Base-by-base conservation (phyloP, 2,888 invertebrate species). In the Diarsia dahlii region DNA sequence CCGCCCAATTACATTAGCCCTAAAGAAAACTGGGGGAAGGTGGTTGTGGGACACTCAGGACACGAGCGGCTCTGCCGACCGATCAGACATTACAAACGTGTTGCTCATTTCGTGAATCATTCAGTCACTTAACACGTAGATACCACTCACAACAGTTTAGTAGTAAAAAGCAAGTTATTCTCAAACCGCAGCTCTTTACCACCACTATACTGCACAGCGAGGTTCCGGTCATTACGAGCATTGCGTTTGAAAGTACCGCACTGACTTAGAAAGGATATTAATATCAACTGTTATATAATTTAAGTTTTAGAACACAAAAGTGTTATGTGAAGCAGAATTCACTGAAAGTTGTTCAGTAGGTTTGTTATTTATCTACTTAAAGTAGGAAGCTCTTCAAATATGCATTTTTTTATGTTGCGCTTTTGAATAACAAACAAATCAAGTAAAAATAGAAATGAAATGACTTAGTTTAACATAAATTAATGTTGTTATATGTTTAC, bases 231-330 rank as follows among this genome's bases (percentile, higher is more conserved):
- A 66, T 62, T 73, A 78, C 48, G n/a, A 56, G 28, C 71, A 8
- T 64, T 34, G n/a, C 52, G 74, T 56, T 82, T 58, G 78, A 73
- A 81, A 81, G 78, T 82, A 70, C 34, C n/a, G 54, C 80, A 81
- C 66, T 48, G 18, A 56, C 58, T 82, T 81, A 73, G 81, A 81
- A 82, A 81, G 81, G 73, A 73, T 73, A 63, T 71, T 20, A 23
- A 77, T 68, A 78, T 62, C 45, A 66, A 48, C 54, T 81, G 50
- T 81, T 82, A 78, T 78, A 13, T 82, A 73, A 82, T 56, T 50
- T 28, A 10, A 39, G 68, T 20, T 10, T 39, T 18, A 28, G 9
- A 28, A 28, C 6, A 71, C 39, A 63, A 23, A 5, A n/a, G 4
- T 64, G 50, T 46, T 62, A 34, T 63, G 62, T 58, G 52, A 64